Evolutionary conservation across 2,797 vertebrate genomes (phyloP).

Genomic region (Huso huso): DNA sequence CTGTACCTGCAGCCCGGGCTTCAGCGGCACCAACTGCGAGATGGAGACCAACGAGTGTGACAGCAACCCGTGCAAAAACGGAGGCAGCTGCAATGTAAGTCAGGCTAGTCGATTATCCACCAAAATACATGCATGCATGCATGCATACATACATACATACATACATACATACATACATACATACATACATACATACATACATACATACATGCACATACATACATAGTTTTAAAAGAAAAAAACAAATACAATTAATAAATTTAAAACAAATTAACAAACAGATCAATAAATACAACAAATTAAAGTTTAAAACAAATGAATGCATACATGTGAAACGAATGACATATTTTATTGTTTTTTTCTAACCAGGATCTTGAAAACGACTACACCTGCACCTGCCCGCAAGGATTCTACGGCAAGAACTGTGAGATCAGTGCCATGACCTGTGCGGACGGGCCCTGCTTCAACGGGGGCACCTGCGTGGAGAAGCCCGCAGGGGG

Average conservation of each 20-base stretch:
- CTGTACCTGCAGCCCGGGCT: conserved; percentile 63
- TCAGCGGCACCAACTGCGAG: conserved; percentile 62
- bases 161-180: too few relatives aligned
- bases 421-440: conserved; percentile 74
- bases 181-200: too few relatives aligned
- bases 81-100: conserved; percentile 83
- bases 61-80: conserved; percentile 78
- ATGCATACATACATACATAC: too few relatives aligned
- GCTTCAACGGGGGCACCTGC: conserved; percentile 77
- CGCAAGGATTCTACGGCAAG: conserved; percentile 77
- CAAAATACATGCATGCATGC: too few relatives aligned
- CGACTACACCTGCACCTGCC: conserved; percentile 70
- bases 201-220: too few relatives aligned
- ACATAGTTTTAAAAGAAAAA: too few relatives aligned
- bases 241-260: too few relatives aligned
- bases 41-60: conserved; percentile 70
- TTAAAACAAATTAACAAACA: too few relatives aligned
- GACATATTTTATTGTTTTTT: background rate
- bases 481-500: conserved; percentile 54
- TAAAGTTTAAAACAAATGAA: background rate
- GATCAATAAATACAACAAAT: background rate
- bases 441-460: conserved; percentile 72
- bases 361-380: conserved; percentile 56
- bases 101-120: background rate
- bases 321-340: too few relatives aligned